Conservation (phyloP, 2,113 vertebrate genomes). For the Python bivittatus region DNA sequence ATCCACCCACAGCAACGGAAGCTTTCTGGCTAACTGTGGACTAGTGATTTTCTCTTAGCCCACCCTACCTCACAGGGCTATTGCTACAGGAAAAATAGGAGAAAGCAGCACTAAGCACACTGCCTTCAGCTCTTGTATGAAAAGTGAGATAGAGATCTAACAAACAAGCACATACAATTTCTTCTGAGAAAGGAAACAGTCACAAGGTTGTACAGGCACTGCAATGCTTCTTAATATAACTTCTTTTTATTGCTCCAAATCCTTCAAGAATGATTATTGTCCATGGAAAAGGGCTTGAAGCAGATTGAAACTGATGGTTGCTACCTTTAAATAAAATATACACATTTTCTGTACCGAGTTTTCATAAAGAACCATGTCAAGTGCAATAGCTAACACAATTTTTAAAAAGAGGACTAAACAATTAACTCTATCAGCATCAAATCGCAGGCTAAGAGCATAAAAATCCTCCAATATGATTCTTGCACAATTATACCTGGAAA, state of each 20-base stretch:
- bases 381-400: background rate
- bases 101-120: background rate
- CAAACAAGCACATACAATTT: background rate
- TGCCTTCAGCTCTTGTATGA: background rate
- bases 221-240: background rate
- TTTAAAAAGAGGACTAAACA: background rate
- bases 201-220: background rate
- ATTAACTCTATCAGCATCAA: slow-evolving; percentile 23
- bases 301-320: slow-evolving; percentile 31
- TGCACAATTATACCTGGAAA: slow-evolving; percentile 43
- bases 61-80: background rate
- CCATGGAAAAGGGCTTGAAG: background rate
- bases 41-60: background rate
- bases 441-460: background rate
- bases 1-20: background rate
- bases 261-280: background rate
- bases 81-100: background rate
- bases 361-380: background rate
- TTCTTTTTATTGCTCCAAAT: background rate
- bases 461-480: background rate
- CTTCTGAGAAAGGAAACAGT: background rate
- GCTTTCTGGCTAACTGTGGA: background rate
- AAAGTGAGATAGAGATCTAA: background rate
- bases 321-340: slow-evolving; percentile 11
- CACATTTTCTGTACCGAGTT: background rate